A percentile compares a stretch with the other conserved stretches of the same genome.
phyloP scores from a whole-genome alignment of 2,888 invertebrate genomes.

The Caenorhabditis sp. region DNA sequence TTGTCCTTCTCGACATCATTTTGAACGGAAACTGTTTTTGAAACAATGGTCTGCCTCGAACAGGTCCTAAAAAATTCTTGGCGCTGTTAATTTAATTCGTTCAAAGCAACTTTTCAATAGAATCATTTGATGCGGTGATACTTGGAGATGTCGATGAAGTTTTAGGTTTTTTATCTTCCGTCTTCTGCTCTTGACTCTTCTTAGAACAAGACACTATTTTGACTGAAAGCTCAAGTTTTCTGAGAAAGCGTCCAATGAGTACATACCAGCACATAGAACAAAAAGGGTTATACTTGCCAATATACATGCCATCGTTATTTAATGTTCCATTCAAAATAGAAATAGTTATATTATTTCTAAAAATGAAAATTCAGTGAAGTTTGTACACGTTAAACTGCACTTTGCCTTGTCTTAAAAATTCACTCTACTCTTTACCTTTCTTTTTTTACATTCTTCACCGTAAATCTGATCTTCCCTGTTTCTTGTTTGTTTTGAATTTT shows the following conservation, averaged over 20 bases:
- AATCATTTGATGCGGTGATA: background rate
- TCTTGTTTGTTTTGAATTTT: too few species aligned
- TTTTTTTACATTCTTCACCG: too few species aligned
- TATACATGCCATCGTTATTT: constrained; percentile 76
- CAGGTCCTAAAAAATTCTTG: background rate
- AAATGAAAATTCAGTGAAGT: background rate
- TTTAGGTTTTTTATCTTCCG: constrained; percentile 7
- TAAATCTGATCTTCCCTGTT: too few species aligned
- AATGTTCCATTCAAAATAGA: constrained; percentile 32
- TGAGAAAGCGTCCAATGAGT: background rate
- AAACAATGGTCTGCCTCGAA: background rate
- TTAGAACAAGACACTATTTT: constrained; percentile 25
- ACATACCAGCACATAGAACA: constrained; percentile 24
- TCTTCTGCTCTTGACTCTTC: constrained; percentile 6
- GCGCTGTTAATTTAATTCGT: background rate
- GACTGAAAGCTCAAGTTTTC: constrained; percentile 1
- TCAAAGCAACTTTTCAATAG: constrained; percentile 2
- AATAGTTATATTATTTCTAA: background rate
- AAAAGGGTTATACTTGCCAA: constrained; percentile 82
- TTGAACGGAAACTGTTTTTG: constrained; percentile 5
- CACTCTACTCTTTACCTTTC: too few species aligned
- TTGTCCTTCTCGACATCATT: constrained; percentile 14
- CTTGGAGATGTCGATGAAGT: constrained; percentile 9
- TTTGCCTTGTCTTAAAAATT: too few species aligned
- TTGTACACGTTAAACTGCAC: background rate